Evolutionary conservation across 1,140 invertebrate species (phyloP).

Genomic region (Aphelenchoides fujianensis): DNA sequence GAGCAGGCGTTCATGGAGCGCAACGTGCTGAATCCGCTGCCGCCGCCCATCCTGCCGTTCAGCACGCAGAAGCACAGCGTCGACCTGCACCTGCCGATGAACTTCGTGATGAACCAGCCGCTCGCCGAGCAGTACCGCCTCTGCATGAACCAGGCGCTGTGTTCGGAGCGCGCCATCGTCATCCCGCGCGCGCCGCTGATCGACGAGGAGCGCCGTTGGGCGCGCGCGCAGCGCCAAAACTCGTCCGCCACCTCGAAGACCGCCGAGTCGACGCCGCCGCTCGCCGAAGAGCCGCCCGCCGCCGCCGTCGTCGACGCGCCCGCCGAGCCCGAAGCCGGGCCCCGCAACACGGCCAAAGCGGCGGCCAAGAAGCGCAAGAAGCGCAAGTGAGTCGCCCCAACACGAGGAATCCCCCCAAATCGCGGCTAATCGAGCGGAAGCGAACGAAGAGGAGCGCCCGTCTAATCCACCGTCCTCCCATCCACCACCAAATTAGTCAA

Average conservation of each 20-base stretch:
- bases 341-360: not conserved
- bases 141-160: not conserved
- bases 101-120: not conserved
- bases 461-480: too few species aligned
- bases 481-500: too few species aligned
- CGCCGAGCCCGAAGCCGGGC: not conserved
- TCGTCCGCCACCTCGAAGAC: not conserved
- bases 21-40: not conserved
- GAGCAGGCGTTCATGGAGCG: not conserved
- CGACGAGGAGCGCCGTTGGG: not conserved
- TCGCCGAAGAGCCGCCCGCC: too few species aligned
- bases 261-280: not conserved
- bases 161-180: not conserved
- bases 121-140: not conserved
- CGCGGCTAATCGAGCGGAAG: too few species aligned
- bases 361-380: not conserved
- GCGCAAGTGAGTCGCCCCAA: too few species aligned
- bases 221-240: not conserved
- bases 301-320: not conserved
- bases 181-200: not conserved
- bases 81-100: not conserved
- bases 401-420: too few species aligned
- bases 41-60: not conserved
- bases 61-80: not conserved
- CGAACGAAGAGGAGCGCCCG: too few species aligned